Conservation (phyloP, 1,140 invertebrate genomes). For the Mercenaria mercenaria region DNA sequence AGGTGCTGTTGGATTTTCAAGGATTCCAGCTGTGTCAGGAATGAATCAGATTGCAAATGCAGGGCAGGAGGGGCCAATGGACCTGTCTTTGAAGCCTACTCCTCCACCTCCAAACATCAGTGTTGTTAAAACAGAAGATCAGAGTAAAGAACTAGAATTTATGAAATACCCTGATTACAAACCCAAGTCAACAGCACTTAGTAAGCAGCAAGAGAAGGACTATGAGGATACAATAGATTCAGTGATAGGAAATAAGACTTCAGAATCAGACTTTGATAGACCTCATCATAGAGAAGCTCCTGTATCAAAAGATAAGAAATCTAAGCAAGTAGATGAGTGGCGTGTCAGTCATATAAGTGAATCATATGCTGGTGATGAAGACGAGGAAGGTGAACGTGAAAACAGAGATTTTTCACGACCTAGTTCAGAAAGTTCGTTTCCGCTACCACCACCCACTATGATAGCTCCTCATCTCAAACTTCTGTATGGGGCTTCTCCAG, state of each 20-base stretch:
- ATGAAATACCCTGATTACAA: conserved; percentile 24
- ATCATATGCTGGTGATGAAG: conserved; percentile 36
- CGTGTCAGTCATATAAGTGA: conserved; percentile 49
- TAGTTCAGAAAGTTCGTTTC: neutral
- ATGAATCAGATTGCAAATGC: neutral
- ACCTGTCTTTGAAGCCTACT: conserved; percentile 47
- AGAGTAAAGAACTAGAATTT: neutral
- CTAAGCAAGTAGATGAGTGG: conserved; percentile 46
- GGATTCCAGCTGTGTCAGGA: neutral
- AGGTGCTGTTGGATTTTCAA: conserved; percentile 39
- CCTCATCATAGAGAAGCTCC: neutral
- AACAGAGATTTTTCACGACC: neutral
- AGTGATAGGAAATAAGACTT: conserved; percentile 24
- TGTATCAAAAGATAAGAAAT: conserved; percentile 8
- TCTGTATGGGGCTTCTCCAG: neutral
- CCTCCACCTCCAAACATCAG: conserved; percentile 54
- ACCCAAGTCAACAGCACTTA: conserved; percentile 30
- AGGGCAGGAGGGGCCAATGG: conserved; percentile 18
- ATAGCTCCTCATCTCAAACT: conserved; percentile 38
- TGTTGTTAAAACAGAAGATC: conserved; percentile 42
- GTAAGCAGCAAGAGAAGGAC: conserved; percentile 55
- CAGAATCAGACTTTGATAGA: neutral
- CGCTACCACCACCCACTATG: neutral
- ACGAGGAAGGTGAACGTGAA: conserved; percentile 37
- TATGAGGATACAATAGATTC: conserved; percentile 62